A percentile compares a stretch with the other conserved stretches of the same genome.
Conservation (phyloP, 2,797 vertebrate species). For the Poliocrania exsul region DNA sequence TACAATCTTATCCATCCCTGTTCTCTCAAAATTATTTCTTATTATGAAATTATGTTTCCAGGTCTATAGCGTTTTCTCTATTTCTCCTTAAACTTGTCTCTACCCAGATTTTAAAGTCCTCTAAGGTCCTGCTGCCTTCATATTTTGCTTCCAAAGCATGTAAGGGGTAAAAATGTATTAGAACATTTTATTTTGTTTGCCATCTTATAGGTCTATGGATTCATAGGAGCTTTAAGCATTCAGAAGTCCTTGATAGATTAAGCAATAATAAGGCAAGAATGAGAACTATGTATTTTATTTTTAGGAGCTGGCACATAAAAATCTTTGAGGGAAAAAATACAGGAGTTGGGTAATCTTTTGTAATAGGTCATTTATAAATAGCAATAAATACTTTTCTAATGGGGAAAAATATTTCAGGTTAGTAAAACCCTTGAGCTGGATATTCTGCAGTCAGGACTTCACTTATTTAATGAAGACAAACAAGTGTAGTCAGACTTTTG, state of each 20-base stretch:
- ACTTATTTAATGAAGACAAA: conserved; percentile 1
- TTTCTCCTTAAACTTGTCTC: not conserved
- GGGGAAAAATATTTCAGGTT: conserved; percentile 34
- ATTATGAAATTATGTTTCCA: not conserved
- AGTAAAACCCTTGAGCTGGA: conserved; percentile 14
- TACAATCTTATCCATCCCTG: not conserved
- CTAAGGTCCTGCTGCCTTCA: not conserved
- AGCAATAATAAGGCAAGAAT: conserved; percentile 45
- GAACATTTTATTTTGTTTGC: conserved; percentile 18
- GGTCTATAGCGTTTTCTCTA: not conserved
- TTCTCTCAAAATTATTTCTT: not conserved
- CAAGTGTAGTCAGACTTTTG: not conserved
- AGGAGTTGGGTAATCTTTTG: conserved; percentile 2
- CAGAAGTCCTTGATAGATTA: conserved; percentile 29
- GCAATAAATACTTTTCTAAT: conserved; percentile 46
- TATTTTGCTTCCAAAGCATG: not conserved
- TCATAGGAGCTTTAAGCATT: conserved; percentile 3
- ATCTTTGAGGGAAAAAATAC: conserved; percentile 34
- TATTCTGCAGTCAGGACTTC: not conserved
- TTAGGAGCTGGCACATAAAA: not conserved
- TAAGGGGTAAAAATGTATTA: not conserved
- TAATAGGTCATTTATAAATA: conserved; percentile 19
- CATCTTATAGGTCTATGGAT: not conserved
- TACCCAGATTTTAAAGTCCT: not conserved
- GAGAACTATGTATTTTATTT: conserved; percentile 41